Conservation (phyloP, 2,113 vertebrate genomes). For the Mormoops blainvillei region DNA sequence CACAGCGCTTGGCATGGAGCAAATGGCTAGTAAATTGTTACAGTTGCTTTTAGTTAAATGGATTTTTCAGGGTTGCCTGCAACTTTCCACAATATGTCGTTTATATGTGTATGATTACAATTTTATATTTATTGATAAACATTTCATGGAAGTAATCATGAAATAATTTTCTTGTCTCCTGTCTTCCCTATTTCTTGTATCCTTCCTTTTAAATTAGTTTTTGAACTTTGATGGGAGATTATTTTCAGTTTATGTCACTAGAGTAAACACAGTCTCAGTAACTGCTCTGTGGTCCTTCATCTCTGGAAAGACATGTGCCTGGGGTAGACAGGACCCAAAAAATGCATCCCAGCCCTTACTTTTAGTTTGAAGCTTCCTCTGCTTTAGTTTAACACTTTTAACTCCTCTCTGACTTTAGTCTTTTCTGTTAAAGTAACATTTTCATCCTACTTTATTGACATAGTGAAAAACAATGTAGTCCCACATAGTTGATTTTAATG, state of each 20-base stretch:
- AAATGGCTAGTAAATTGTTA: neutral
- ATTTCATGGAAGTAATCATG: neutral
- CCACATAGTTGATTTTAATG: neutral
- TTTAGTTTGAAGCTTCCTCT: neutral
- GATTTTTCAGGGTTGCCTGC: neutral
- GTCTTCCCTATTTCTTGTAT: neutral
- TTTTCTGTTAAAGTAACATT: neutral
- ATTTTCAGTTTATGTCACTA: neutral
- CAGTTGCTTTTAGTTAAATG: neutral
- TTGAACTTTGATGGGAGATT: neutral
- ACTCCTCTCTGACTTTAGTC: neutral
- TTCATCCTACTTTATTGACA: neutral
- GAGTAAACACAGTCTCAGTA: neutral
- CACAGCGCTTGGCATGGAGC: rapidly evolving
- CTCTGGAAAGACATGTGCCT: neutral
- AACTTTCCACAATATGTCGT: neutral
- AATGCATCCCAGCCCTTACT: no score
- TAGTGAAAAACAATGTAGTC: neutral
- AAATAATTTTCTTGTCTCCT: neutral
- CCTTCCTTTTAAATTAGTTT: neutral
- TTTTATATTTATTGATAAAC: neutral
- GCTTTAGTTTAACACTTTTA: neutral
- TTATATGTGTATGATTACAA: no score
- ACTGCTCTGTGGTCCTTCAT: neutral
- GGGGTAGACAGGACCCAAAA: neutral